Evolutionary conservation across 2,797 vertebrate genomes (phyloP).

Genomic region (Phataginus tricuspis): DNA sequence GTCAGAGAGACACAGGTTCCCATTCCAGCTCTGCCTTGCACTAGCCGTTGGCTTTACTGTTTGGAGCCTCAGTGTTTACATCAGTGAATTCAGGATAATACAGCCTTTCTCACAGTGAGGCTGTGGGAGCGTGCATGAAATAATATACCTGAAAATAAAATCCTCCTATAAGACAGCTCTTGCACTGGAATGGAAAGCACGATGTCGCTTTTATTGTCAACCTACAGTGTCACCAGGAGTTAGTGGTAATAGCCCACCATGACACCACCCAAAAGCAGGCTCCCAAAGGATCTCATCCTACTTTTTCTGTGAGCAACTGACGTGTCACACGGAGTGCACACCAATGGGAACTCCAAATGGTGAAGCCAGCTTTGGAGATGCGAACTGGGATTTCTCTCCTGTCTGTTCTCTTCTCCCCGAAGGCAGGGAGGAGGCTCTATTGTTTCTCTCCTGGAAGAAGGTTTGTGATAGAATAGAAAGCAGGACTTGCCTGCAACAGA

Average conservation of each 20-base stretch:
- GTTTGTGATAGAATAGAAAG: neutral
- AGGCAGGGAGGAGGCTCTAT: neutral
- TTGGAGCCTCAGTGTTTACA: neutral
- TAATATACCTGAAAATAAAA: neutral
- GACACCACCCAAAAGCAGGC: neutral
- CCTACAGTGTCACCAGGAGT: neutral
- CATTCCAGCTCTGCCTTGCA: neutral
- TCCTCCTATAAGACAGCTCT: neutral
- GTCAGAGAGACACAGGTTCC: neutral
- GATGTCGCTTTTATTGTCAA: neutral
- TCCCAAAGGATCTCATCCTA: neutral
- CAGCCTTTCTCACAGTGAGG: neutral
- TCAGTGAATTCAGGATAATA: neutral
- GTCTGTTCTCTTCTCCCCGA: neutral
- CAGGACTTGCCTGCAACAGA: neutral
- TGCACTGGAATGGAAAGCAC: neutral
- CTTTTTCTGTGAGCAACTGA: neutral
- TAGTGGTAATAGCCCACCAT: neutral
- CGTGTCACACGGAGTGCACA: neutral
- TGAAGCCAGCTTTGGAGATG: neutral
- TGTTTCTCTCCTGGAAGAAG: neutral
- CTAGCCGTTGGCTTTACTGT: neutral
- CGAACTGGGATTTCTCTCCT: neutral
- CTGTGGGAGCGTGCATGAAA: neutral
- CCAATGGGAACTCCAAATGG: neutral